Evolutionary conservation across 1,140 invertebrate species (phyloP).

Genomic region (Rhyzopertha dominica): DNA sequence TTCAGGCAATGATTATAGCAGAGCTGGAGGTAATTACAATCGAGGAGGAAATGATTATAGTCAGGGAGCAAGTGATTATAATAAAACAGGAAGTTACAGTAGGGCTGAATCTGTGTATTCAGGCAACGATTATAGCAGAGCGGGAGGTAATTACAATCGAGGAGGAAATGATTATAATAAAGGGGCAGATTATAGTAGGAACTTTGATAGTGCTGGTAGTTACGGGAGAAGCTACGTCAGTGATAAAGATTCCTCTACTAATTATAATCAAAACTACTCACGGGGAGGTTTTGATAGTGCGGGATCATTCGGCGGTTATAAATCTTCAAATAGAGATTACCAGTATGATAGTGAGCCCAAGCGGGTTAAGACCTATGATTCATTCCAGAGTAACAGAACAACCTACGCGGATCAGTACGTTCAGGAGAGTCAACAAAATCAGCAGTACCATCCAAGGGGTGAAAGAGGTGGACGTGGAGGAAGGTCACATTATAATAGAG

Average conservation of each 20-base stretch:
- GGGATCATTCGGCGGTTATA: slow-evolving; percentile 26
- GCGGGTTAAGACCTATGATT: slow-evolving; percentile 40
- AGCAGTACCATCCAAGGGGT: slow-evolving; percentile 34
- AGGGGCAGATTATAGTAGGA: slow-evolving; percentile 23
- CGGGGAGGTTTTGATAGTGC: slow-evolving; percentile 33
- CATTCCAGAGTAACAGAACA: slow-evolving; percentile 37
- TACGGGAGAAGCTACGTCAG: slow-evolving; percentile 13
- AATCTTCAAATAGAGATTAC: no score
- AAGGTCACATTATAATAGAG: slow-evolving; percentile 41
- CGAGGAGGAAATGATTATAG: slow-evolving; percentile 13
- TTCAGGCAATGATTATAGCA: slow-evolving; percentile 14
- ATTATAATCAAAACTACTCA: no score
- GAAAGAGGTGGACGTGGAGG: slow-evolving; percentile 7
- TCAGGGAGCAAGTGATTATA: slow-evolving; percentile 15
- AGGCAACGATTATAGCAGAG: slow-evolving; percentile 17
- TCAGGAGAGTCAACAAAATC: slow-evolving; percentile 40
- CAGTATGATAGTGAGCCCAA: no score
- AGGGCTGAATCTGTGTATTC: no score
- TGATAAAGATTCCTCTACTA: not conserved
- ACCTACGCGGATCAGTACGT: slow-evolving; percentile 45
- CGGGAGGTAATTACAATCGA: slow-evolving; percentile 13
- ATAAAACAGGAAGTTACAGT: no score
- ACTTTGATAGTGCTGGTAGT: slow-evolving; percentile 27
- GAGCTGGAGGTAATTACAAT: slow-evolving; percentile 14
- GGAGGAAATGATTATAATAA: slow-evolving; percentile 22